Percentiles rank a stretch among this genome's conserved stretches.
phyloP scores from a whole-genome alignment of 2,888 invertebrate species.

The Conops quadrifasciatus region DNA sequence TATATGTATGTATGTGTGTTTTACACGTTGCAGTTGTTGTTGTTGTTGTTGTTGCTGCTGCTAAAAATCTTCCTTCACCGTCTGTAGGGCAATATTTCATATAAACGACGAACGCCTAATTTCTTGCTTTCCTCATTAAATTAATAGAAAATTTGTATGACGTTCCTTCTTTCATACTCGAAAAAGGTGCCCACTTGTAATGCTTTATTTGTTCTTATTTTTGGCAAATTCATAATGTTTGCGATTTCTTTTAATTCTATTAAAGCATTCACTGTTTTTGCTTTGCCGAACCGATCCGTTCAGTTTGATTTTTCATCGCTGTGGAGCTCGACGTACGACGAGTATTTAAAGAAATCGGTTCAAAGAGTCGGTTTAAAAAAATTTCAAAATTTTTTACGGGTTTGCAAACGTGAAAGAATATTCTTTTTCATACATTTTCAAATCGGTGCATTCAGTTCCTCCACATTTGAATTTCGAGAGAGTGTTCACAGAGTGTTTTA shows the following conservation, averaged over 20 bases:
- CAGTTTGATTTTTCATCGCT: constrained; percentile 33
- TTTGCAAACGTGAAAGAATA: background rate
- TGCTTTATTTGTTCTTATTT: background rate
- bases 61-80: background rate
- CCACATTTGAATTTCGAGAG: background rate
- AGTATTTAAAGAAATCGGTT: background rate
- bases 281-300: constrained; percentile 5
- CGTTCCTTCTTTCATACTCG: constrained; percentile 20
- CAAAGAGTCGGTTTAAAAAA: background rate
- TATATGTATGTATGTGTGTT: background rate
- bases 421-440: background rate
- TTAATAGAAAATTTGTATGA: constrained; percentile 38
- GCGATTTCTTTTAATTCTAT: constrained; percentile 21
- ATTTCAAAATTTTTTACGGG: background rate
- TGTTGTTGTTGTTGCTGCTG: constrained; percentile 8
- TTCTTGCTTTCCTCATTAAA: constrained; percentile 34
- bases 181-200: background rate
- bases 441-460: background rate
- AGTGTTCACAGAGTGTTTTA: background rate
- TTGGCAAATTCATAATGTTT: constrained; percentile 9
- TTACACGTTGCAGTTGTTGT: background rate
- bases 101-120: background rate
- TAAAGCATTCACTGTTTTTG: constrained; percentile 8
- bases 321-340: constrained; percentile 9
- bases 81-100: background rate